These are phyloP conservation scores for Prunella himalayana DNA, from an alignment of 2,113 vertebrate genomes.

Conservation along the genomic window DNA sequence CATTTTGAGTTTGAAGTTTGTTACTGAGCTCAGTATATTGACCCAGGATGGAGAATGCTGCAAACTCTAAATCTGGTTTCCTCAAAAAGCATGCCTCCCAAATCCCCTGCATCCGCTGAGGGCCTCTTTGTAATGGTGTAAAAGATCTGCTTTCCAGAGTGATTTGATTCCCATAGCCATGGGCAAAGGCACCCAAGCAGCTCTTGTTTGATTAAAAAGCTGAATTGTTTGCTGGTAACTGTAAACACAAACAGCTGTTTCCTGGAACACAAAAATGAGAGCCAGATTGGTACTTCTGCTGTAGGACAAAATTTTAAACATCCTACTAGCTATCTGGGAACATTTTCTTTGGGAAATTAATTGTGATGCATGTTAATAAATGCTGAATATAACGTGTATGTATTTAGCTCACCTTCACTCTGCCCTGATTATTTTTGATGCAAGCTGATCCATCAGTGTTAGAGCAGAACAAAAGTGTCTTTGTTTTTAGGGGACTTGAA, in stretches of 20 bases:
- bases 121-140: constrained; percentile 52
- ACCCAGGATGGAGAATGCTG: background rate
- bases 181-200: constrained; percentile 46
- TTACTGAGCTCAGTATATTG: background rate
- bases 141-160: constrained; percentile 63
- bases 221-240: constrained; percentile 32
- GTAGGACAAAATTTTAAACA: background rate
- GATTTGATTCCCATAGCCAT: constrained; percentile 63
- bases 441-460: background rate
- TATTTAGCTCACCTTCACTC: background rate
- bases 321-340: background rate
- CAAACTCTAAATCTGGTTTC: constrained; percentile 27
- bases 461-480: background rate
- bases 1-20: background rate
- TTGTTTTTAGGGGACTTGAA: background rate
- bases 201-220: constrained; percentile 58
- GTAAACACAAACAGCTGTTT: constrained; percentile 64
- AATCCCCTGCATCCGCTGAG: constrained; percentile 62
- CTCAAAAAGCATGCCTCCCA: constrained; percentile 62
- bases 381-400: background rate
- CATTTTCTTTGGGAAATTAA: background rate
- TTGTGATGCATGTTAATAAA: background rate
- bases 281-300: background rate
- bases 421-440: background rate
- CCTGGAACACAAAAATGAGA: background rate